phyloP scores from a whole-genome alignment of 2,797 vertebrate species.

The Esox lucius region DNA sequence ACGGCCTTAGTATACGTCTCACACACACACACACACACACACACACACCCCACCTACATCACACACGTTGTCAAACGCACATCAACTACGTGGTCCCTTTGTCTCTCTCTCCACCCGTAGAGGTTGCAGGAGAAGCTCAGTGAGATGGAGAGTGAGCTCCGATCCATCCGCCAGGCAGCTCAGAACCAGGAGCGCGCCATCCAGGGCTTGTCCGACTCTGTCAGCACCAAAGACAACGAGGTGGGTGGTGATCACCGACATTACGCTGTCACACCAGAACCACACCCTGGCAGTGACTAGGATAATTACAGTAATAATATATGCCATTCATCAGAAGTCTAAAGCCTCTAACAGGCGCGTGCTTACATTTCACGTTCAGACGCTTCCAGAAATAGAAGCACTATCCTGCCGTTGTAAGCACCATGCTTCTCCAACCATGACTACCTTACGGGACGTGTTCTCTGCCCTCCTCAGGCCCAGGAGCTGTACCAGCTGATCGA shows the following conservation, averaged over 20 bases:
- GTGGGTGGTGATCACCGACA: slow-evolving; percentile 58
- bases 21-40: neutral
- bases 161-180: slow-evolving; percentile 79
- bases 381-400: no score
- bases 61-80: neutral
- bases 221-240: slow-evolving; percentile 88
- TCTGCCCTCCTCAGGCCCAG: slow-evolving; percentile 70
- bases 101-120: slow-evolving; percentile 55
- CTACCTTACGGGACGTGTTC: neutral
- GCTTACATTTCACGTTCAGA: no score
- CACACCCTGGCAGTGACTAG: neutral
- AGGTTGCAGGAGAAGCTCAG: slow-evolving; percentile 89
- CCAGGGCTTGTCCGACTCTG: slow-evolving; percentile 83
- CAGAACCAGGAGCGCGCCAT: slow-evolving; percentile 84
- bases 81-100: neutral
- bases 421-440: no score
- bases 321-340: no score
- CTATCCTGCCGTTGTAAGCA: no score
- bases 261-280: neutral
- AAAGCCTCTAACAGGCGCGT: no score
- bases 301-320: no score
- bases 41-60: neutral
- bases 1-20: slow-evolving; percentile 19
- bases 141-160: slow-evolving; percentile 87
- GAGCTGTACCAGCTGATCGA: slow-evolving; percentile 89